Percentiles rank a stretch among this genome's conserved stretches.
phyloP scores from a whole-genome alignment of 2,113 vertebrate genomes.

The Harpagus bidentatus region DNA sequence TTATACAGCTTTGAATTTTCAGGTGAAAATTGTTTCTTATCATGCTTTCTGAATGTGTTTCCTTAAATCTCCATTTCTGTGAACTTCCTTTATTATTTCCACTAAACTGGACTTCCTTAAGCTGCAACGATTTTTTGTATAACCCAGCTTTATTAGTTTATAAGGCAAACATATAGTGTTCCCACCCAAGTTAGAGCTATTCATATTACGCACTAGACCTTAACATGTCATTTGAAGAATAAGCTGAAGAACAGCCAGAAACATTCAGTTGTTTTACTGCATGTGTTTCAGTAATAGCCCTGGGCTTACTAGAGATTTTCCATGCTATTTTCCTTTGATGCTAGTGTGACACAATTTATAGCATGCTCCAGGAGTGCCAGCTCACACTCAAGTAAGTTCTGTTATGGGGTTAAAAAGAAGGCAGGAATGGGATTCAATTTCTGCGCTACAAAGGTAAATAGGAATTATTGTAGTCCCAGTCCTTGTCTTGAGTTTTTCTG shows the following conservation, averaged over 20 bases:
- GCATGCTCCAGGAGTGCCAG: neutral
- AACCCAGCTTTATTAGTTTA: neutral
- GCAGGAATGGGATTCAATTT: neutral
- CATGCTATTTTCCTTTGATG: constrained; percentile 21
- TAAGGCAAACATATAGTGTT: neutral
- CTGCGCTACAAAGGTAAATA: neutral
- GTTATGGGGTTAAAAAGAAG: neutral
- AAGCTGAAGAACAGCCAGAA: constrained; percentile 19
- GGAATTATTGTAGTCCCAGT: neutral
- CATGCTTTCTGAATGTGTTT: neutral
- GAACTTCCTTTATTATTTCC: neutral
- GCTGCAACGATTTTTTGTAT: neutral
- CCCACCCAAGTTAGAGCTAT: neutral
- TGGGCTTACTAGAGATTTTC: constrained; percentile 32
- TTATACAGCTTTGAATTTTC: constrained; percentile 26
- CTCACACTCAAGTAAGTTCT: neutral
- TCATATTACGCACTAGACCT: neutral
- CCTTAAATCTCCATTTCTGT: constrained; percentile 8
- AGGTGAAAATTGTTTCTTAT: constrained; percentile 42
- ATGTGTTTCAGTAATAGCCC: constrained; percentile 12
- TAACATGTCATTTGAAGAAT: constrained; percentile 9
- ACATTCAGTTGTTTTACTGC: constrained; percentile 9
- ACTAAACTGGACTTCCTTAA: neutral
- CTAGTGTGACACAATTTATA: constrained; percentile 5
- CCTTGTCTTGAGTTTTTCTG: neutral